Evolutionary conservation across 2,797 vertebrate species (phyloP), one percentile per base, ranked within the genome.

Genomic region (Prionace glauca): DNA sequence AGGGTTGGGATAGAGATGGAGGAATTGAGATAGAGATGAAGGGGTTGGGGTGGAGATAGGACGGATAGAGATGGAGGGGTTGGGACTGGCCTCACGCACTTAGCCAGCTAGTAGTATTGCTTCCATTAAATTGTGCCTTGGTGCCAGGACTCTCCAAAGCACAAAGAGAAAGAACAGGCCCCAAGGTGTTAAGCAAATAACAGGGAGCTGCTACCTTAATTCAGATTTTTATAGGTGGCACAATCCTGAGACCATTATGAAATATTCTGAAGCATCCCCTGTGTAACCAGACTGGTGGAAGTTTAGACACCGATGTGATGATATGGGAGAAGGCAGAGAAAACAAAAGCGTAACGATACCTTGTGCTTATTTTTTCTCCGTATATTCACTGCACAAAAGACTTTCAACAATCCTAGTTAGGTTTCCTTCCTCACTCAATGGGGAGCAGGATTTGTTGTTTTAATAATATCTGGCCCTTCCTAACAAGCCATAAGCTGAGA

Each of bases 391-490:
- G 62, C 90, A 67, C 29, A 3, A 0, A 45, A 62, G 87, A 62
- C 50, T 60, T 65, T 67, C 41, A 67, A 92, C 3, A 92, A 20
- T 41, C 29, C n/a, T 92, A 24, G 90, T 69, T 92, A 69, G 90
- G n/a, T 41, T 41, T 62, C 36, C 65, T 84, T 69, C 90, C 65
- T 69, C n/a, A 92, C 90, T 69, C 90, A 92, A 92, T 20, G 69
- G n/a, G 65, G 65, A 22, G n/a, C n/a, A 92, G 36, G 90, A 92
- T 92, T 92, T 92, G 90, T 92, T 92, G 90, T n/a, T 92, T 92
- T 92, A 92, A 92, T 92, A 92, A 92, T 92, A 67, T 22, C n/a
- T 92, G 90, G 18, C 62, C 90, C 36, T 69, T 92, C 90, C 90
- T 92, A 67, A 92, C 90, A 92, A 92, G 65, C 90, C 90, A 67